Percentiles rank a stretch among this genome's conserved stretches.
These are phyloP conservation scores for Pithys albifrons DNA, from an alignment of 2,113 vertebrate species.

Conservation along the genomic window DNA sequence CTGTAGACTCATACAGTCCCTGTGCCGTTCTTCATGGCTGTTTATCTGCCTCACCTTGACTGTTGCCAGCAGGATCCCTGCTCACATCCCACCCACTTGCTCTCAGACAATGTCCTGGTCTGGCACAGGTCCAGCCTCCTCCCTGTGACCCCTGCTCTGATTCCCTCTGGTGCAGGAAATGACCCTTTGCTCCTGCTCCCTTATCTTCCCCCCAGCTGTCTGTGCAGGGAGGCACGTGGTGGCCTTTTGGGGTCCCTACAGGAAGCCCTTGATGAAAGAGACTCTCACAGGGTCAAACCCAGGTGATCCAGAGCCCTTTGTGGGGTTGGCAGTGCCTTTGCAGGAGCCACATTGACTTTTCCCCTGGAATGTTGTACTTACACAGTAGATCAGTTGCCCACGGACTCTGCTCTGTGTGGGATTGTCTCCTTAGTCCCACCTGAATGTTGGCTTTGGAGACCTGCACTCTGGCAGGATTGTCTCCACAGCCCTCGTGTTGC, in stretches of 20 bases:
- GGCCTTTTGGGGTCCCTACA: background rate
- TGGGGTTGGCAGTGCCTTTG: background rate
- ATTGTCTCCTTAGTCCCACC: background rate
- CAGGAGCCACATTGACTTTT: background rate
- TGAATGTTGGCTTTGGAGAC: background rate
- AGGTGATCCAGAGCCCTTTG: background rate
- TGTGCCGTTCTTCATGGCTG: background rate
- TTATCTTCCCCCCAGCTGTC: background rate
- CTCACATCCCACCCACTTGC: background rate
- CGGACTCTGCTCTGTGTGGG: background rate
- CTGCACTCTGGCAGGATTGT: background rate
- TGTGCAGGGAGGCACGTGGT: fast-evolving
- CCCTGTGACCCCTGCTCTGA: background rate
- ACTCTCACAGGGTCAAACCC: fast-evolving
- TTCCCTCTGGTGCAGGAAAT: background rate
- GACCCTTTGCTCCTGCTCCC: background rate
- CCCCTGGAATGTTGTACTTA: fast-evolving
- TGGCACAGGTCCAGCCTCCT: background rate
- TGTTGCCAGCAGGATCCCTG: background rate
- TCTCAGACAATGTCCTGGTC: background rate
- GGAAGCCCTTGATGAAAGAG: background rate
- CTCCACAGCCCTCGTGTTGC: background rate
- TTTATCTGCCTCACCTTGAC: background rate
- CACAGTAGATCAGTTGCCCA: background rate
- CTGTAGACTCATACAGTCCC: background rate